Percentiles rank a stretch among this genome's conserved stretches.
These are phyloP conservation scores for Leptinotarsa rubiginosa DNA, from an alignment of 2,888 invertebrate species.

Conservation along the genomic window DNA sequence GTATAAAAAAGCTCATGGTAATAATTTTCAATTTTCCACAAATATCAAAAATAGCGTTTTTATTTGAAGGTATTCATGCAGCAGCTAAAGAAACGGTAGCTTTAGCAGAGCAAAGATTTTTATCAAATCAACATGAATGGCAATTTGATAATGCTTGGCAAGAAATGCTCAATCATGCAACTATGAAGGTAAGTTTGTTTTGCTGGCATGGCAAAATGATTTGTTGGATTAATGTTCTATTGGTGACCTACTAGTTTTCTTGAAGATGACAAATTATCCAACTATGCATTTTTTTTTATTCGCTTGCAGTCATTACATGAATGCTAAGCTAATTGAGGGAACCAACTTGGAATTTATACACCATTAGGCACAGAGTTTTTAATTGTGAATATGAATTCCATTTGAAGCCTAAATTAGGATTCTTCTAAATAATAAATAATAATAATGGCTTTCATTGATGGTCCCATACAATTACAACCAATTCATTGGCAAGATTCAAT, in stretches of 20 bases:
- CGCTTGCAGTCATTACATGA: not conserved
- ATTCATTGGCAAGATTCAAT: too few species aligned
- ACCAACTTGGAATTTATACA: not conserved
- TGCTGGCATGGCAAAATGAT: not conserved
- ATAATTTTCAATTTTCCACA: slow-evolving; percentile 48
- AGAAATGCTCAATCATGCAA: slow-evolving; percentile 96
- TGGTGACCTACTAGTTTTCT: not conserved
- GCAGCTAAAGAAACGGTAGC: slow-evolving; percentile 95
- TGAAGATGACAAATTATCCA: too few species aligned
- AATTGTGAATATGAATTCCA: not conserved
- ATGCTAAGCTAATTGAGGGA: not conserved
- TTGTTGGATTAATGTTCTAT: not conserved
- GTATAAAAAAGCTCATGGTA: slow-evolving; percentile 90
- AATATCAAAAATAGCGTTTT: slow-evolving; percentile 15
- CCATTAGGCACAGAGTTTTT: not conserved
- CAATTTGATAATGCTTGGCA: slow-evolving; percentile 98
- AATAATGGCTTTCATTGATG: too few species aligned
- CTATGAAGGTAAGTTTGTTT: slow-evolving; percentile 77
- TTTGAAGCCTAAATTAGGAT: too few species aligned
- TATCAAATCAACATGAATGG: slow-evolving; percentile 82
- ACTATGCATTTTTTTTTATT: not conserved
- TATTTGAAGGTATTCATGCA: slow-evolving; percentile 80
- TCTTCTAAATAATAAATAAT: too few species aligned
- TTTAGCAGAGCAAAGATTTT: slow-evolving; percentile 86
- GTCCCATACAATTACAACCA: too few species aligned